Evolutionary conservation across 2,888 invertebrate genomes (phyloP), one percentile per base, ranked within the genome.

Genomic region (Ectemnius cavifrons): DNA sequence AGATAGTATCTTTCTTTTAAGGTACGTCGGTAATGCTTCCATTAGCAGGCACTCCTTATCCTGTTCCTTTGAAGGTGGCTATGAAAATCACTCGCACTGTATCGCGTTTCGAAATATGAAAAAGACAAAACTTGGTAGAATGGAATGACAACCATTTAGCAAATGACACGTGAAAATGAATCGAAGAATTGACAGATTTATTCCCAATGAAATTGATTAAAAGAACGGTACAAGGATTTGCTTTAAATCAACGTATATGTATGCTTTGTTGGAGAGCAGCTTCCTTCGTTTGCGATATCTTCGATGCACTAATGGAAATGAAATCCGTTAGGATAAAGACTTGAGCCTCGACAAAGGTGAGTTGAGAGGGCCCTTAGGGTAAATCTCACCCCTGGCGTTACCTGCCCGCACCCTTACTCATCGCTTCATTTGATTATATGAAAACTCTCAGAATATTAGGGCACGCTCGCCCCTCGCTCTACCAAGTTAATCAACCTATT

Each of bases 311-410:
- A 87, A 87, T 87, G 85, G 83, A 88, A 87, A 86, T 84, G 83
- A 87, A 86, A 87, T 87, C 85, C 84, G 78, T 83, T 79, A 83
- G 85, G 83, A 87, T 78, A 81, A 86, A 82, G 84, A 80, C 80
- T 75, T 71, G 63, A 69, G 56, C 71, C 37, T 61, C 78, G 73
- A 74, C 79, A 82, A 83, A 83, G 83, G 83, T 80, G 78, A 67
- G 77, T 67, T 83, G 77, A 72, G 61, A 70, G 75, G 67, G 75
- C 80, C 80, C 83, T 80, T 80, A 79, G 78, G 81, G 74, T 69
- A 74, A 80, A 80, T 84, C 79, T 82, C 85, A 83, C 81, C 78
- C 77, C 76, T 77, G 78, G 82, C 73, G 78, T 83, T 79, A 83
- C 75, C 79, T 74, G 74, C 67, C 75, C 80, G 62, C 67, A 57